These are phyloP conservation scores for Isichthys henryi DNA, from an alignment of 2,113 vertebrate genomes.

Conservation along the genomic window DNA sequence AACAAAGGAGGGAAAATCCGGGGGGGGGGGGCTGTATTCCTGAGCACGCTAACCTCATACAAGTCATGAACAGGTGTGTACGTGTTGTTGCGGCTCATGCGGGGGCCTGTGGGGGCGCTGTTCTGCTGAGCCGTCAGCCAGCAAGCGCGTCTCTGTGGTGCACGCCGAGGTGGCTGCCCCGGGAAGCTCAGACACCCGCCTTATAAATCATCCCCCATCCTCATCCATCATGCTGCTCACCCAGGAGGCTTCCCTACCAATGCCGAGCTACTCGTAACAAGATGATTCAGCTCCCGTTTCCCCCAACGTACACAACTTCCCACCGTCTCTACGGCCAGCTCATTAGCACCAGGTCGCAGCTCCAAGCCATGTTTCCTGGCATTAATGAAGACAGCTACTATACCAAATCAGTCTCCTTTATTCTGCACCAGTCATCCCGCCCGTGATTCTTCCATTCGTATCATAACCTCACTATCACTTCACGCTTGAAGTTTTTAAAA, in stretches of 20 bases:
- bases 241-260: background rate
- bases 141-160: background rate
- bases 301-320: background rate
- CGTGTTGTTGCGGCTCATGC: background rate
- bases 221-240: background rate
- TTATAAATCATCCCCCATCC: background rate
- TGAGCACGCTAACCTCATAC: background rate
- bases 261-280: background rate
- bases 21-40: background rate
- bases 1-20: background rate
- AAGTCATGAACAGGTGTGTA: background rate
- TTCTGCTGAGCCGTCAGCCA: background rate
- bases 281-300: conserved; percentile 3
- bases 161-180: background rate
- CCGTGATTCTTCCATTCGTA: background rate
- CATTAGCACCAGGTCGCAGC: background rate
- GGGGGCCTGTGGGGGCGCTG: background rate
- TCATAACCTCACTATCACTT: background rate
- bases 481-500: background rate
- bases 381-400: background rate
- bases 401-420: background rate
- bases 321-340: background rate
- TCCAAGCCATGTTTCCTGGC: background rate
- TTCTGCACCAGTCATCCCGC: background rate
- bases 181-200: background rate